phyloP scores from a whole-genome alignment of 2,113 vertebrate genomes.

The Recurvirostra avosetta region DNA sequence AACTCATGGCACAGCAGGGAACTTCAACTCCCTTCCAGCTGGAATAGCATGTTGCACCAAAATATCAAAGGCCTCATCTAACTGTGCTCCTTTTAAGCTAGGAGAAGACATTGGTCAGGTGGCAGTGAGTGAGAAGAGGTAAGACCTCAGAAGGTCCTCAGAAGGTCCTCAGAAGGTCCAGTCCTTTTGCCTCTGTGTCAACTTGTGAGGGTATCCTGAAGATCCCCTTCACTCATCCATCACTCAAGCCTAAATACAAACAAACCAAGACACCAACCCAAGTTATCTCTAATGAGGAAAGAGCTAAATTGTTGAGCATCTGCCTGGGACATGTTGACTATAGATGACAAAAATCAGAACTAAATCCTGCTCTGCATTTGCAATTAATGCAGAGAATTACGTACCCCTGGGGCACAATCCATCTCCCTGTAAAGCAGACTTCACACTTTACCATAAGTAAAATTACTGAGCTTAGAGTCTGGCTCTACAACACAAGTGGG shows the following conservation, averaged over 20 bases:
- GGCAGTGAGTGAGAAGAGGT: background rate
- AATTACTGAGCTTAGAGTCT: conserved; percentile 31
- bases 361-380: background rate
- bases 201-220: background rate
- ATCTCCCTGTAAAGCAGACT: background rate
- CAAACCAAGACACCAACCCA: background rate
- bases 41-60: background rate
- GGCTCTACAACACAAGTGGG: conserved; percentile 39
- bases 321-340: background rate
- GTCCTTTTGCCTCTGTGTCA: background rate
- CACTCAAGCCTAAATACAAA: background rate
- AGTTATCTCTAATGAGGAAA: background rate
- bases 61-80: background rate
- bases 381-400: background rate
- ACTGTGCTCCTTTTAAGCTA: background rate
- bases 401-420: background rate
- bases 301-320: background rate
- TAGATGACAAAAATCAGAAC: background rate
- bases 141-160: background rate
- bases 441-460: background rate
- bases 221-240: background rate
- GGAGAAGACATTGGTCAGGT: background rate
- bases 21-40: background rate
- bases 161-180: background rate
- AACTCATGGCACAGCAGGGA: background rate